Evolutionary conservation across 2,888 invertebrate species (phyloP).

Genomic region (Drosophila macrothrix): DNA sequence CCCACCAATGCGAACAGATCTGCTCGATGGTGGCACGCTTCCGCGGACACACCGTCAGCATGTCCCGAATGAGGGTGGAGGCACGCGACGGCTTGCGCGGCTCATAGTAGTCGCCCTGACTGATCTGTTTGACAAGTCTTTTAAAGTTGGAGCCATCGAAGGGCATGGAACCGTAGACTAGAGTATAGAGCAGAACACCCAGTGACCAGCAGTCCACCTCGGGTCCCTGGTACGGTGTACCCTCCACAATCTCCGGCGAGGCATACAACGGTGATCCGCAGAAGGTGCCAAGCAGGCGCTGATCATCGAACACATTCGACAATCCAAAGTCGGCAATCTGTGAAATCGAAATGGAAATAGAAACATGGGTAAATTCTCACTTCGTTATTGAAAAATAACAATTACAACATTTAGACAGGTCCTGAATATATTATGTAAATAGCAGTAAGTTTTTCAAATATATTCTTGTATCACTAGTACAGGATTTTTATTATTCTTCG

Average conservation of each 20-base stretch:
- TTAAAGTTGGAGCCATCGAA: conserved; percentile 99
- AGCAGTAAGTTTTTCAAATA: too few relatives aligned
- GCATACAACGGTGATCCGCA: conserved; percentile 99
- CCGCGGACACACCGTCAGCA: conserved; percentile 96
- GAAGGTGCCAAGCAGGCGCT: conserved; percentile 94
- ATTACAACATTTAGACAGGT: background rate
- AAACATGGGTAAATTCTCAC: background rate
- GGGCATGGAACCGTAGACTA: conserved; percentile 99
- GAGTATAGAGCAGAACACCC: conserved; percentile 97
- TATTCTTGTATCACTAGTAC: too few relatives aligned
- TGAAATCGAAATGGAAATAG: background rate
- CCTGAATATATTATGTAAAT: too few relatives aligned
- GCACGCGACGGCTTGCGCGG: conserved; percentile 97
- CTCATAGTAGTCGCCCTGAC: conserved; percentile 98
- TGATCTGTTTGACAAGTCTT: conserved; percentile 97
- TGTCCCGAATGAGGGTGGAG: conserved; percentile 96
- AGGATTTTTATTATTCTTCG: too few relatives aligned
- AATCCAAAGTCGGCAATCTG: conserved; percentile 99
- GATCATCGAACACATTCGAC: conserved; percentile 97
- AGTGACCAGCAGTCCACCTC: conserved; percentile 98
- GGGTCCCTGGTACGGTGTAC: conserved; percentile 98
- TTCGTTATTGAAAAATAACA: background rate
- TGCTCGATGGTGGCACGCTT: conserved; percentile 96
- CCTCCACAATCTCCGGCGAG: conserved; percentile 98
- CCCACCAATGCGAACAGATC: conserved; percentile 99